Percentiles rank a stretch among this genome's conserved stretches.
These are phyloP conservation scores for Clepsis dumicolana DNA, from an alignment of 2,888 invertebrate species.

Conservation along the genomic window DNA sequence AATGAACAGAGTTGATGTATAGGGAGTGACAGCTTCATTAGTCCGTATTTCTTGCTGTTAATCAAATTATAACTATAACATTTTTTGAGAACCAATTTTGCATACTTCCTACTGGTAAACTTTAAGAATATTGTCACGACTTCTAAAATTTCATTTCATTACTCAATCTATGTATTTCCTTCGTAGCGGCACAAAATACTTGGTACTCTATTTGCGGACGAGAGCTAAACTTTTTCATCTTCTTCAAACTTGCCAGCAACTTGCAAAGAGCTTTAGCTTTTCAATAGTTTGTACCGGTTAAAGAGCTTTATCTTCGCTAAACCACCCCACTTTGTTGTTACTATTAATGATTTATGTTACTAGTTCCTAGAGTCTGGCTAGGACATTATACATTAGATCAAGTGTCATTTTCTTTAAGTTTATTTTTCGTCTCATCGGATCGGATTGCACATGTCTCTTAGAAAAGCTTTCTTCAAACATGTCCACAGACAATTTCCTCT, in stretches of 20 bases:
- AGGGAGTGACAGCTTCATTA: slow-evolving; percentile 10
- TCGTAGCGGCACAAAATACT: neutral
- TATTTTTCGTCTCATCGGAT: neutral
- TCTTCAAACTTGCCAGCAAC: slow-evolving; percentile 9
- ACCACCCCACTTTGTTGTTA: neutral
- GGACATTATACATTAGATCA: neutral
- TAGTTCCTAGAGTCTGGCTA: no score
- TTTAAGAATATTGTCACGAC: neutral
- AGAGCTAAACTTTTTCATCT: slow-evolving; percentile 23
- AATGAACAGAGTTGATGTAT: neutral
- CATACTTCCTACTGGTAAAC: neutral
- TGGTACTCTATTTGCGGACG: neutral
- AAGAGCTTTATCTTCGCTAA: slow-evolving; percentile 11
- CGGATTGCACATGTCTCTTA: neutral
- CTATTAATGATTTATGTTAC: neutral
- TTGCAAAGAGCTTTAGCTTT: slow-evolving; percentile 20
- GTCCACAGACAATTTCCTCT: slow-evolving; percentile 7
- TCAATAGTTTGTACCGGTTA: slow-evolving; percentile 26
- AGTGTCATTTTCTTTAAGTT: neutral
- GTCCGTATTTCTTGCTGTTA: neutral
- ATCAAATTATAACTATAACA: neutral
- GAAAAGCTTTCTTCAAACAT: neutral
- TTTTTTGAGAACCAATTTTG: no score
- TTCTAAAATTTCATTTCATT: neutral
- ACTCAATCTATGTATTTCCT: neutral